These are phyloP conservation scores for Trichoplusia ni DNA, from an alignment of 1,140 invertebrate species.

Conservation along the genomic window DNA sequence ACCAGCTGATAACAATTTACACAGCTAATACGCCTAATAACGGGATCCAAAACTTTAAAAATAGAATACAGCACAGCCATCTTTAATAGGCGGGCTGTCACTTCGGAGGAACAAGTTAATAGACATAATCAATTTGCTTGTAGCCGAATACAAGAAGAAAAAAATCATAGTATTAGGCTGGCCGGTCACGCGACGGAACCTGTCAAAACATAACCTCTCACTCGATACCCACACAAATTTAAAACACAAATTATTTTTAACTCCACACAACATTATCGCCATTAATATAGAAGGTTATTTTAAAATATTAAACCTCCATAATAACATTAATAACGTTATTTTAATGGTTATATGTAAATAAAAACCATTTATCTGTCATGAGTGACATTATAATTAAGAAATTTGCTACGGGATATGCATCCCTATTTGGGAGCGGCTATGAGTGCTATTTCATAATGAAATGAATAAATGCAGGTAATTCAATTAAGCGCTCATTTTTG, in stretches of 20 bases:
- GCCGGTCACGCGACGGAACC: constrained; percentile 64
- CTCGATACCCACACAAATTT: too few relatives aligned
- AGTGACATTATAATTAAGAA: constrained; percentile 12
- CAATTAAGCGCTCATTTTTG: constrained; percentile 16
- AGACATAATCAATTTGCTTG: constrained; percentile 67
- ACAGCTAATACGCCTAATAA: constrained; percentile 7
- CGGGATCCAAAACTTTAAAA: constrained; percentile 9
- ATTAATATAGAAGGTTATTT: too few relatives aligned
- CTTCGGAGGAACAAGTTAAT: constrained; percentile 64
- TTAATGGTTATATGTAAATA: neutral
- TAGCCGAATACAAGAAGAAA: constrained; percentile 51
- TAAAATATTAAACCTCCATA: neutral
- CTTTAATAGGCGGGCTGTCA: constrained; percentile 55
- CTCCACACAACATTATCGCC: too few relatives aligned
- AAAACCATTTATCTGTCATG: constrained; percentile 4
- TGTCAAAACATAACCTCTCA: constrained; percentile 60
- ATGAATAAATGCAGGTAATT: constrained; percentile 27
- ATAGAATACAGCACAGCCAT: constrained; percentile 39
- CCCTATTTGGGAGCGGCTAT: constrained; percentile 22
- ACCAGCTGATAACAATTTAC: constrained; percentile 1
- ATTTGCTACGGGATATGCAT: constrained; percentile 5
- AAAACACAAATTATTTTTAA: too few relatives aligned
- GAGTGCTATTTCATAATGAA: constrained; percentile 17
- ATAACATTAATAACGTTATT: neutral
- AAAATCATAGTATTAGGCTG: constrained; percentile 56